A percentile compares a stretch with the other conserved stretches of the same genome.
Conservation (phyloP, 2,113 vertebrate genomes). For the Falcunculus frontatus region DNA sequence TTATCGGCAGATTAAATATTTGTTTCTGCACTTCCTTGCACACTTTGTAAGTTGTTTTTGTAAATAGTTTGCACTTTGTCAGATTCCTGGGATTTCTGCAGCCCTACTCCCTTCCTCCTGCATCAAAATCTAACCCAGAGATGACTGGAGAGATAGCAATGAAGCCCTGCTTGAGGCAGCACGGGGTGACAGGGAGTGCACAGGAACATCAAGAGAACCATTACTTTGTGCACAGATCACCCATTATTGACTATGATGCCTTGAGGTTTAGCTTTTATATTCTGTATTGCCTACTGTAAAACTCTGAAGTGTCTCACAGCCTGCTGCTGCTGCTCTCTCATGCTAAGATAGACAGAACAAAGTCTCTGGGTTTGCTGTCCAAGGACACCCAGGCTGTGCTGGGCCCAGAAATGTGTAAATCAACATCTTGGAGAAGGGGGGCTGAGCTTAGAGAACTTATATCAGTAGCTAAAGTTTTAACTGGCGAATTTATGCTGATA, state of each 20-base stretch:
- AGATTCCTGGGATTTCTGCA: not conserved
- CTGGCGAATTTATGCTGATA: no score
- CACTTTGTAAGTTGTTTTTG: not conserved
- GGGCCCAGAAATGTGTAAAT: no score
- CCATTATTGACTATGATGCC: not conserved
- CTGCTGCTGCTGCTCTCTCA: no score
- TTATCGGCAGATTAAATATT: not conserved
- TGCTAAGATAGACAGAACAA: no score
- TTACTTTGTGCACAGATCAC: not conserved
- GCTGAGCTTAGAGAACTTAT: no score
- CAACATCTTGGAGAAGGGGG: no score
- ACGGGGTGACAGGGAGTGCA: not conserved
- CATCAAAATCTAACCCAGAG: not conserved
- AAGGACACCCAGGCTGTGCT: no score
- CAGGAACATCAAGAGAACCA: fast-evolving
- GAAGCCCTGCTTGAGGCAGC: not conserved
- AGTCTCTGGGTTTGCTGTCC: no score
- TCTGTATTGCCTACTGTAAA: no score
- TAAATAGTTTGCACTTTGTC: not conserved
- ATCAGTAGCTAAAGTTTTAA: no score
- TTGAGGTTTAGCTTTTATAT: no score
- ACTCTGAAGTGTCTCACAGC: no score
- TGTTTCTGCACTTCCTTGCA: not conserved
- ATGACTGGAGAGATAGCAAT: not conserved
- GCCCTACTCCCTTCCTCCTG: not conserved